These are phyloP conservation scores for Cherax quadricarinatus DNA, from an alignment of 1,140 invertebrate species.

Conservation along the genomic window DNA sequence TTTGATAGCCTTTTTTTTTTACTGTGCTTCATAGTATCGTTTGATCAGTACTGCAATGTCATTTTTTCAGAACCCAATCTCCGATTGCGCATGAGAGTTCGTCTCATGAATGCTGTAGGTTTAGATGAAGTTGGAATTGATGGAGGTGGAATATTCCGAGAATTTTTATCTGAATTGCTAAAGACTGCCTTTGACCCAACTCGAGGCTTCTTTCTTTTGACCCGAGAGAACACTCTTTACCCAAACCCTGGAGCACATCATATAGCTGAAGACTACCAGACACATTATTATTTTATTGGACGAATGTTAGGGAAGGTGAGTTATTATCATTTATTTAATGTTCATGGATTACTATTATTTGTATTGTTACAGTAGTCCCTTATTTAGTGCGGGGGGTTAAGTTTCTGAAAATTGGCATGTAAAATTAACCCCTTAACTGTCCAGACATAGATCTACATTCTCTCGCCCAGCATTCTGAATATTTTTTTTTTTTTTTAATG, in stretches of 20 bases:
- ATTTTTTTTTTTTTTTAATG: too few relatives aligned
- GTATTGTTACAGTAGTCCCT: too few relatives aligned
- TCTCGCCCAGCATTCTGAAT: too few relatives aligned
- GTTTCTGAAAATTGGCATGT: too few relatives aligned
- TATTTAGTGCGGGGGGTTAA: too few relatives aligned
- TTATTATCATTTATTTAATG: not conserved
- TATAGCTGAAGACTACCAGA: slow-evolving; percentile 88
- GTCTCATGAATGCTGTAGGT: slow-evolving; percentile 92
- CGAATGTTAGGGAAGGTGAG: slow-evolving; percentile 93
- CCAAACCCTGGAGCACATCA: slow-evolving; percentile 94
- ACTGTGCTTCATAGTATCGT: not conserved
- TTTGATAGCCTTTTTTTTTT: not conserved
- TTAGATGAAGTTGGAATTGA: slow-evolving; percentile 97
- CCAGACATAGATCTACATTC: too few relatives aligned
- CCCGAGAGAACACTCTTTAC: slow-evolving; percentile 94
- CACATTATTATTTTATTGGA: slow-evolving; percentile 97
- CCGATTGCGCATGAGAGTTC: slow-evolving; percentile 89
- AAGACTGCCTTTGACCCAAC: slow-evolving; percentile 98
- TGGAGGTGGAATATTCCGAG: slow-evolving; percentile 93
- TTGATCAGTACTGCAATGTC: not conserved
- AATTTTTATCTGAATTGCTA: slow-evolving; percentile 93
- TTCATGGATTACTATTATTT: not conserved
- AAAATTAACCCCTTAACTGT: too few relatives aligned
- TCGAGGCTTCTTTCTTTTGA: slow-evolving; percentile 94
- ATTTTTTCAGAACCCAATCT: slow-evolving; percentile 87